These are phyloP conservation scores for Theocolax elegans DNA, from an alignment of 1,140 invertebrate species.

Conservation along the genomic window DNA sequence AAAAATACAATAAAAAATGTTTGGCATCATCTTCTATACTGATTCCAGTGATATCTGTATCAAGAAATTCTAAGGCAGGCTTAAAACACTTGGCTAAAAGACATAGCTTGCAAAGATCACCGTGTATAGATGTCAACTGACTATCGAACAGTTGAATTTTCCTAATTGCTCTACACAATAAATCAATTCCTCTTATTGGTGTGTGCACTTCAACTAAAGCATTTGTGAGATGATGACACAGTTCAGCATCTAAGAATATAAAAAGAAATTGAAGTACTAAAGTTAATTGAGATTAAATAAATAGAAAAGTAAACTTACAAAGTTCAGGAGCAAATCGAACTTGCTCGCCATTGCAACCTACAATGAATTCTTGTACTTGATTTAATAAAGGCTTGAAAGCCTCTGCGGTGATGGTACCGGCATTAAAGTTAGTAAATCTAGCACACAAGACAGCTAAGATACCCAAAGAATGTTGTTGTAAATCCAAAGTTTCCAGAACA, in stretches of 20 bases:
- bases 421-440: constrained; percentile 73
- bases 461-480: constrained; percentile 89
- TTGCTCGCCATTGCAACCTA: constrained; percentile 87
- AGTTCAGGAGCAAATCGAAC: constrained; percentile 84
- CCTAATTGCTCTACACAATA: constrained; percentile 85
- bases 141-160: constrained; percentile 89
- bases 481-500: constrained; percentile 87
- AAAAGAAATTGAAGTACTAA: neutral
- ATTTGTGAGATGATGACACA: constrained; percentile 86
- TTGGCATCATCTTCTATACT: constrained; percentile 89
- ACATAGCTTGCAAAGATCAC: constrained; percentile 93
- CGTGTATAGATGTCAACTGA: constrained; percentile 93
- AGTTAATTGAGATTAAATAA: neutral
- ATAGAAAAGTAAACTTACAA: constrained; percentile 74
- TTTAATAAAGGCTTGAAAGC: constrained; percentile 70
- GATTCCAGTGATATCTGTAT: constrained; percentile 92
- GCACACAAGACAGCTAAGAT: constrained; percentile 86
- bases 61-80: constrained; percentile 88
- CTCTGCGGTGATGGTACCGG: constrained; percentile 51
- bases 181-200: constrained; percentile 85
- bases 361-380: constrained; percentile 85
- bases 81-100: constrained; percentile 92
- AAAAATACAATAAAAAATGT: constrained; percentile 94
- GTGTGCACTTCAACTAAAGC: constrained; percentile 81
- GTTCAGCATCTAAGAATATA: constrained; percentile 79